A percentile compares a stretch with the other conserved stretches of the same genome.
These are phyloP conservation scores for Thryonomys swinderianus DNA, from an alignment of 2,113 vertebrate genomes.

Conservation along the genomic window DNA sequence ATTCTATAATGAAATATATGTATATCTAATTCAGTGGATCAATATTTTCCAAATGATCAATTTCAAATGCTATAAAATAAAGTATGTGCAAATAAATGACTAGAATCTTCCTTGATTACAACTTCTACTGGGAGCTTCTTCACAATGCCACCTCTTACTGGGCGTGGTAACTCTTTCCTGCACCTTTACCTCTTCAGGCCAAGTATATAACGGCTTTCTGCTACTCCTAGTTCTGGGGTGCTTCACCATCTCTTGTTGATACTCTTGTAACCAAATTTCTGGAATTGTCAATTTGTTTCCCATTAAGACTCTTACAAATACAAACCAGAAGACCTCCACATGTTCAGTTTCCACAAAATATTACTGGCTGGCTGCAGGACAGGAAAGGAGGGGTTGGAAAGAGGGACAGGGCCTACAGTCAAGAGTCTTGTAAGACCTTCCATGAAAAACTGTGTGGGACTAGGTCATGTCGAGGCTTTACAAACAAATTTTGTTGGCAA, in stretches of 20 bases:
- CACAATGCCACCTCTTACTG: constrained; percentile 15
- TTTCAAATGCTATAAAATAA: background rate
- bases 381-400: background rate
- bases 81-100: background rate
- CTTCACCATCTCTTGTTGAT: background rate
- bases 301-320: background rate
- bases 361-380: background rate
- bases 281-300: background rate
- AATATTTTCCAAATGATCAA: constrained; percentile 4
- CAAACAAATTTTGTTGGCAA: background rate
- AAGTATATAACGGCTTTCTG: background rate
- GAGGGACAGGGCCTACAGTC: background rate
- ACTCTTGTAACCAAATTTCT: background rate
- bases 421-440: background rate
- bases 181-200: background rate
- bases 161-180: background rate
- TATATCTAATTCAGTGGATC: background rate
- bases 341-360: background rate
- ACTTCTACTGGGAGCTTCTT: background rate
- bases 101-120: background rate
- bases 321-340: background rate
- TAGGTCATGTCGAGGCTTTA: background rate
- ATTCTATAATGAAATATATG: background rate
- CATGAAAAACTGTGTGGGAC: background rate
- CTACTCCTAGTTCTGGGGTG: background rate